These are phyloP conservation scores for Podargus strigoides DNA, from an alignment of 2,797 vertebrate species.

Conservation along the genomic window DNA sequence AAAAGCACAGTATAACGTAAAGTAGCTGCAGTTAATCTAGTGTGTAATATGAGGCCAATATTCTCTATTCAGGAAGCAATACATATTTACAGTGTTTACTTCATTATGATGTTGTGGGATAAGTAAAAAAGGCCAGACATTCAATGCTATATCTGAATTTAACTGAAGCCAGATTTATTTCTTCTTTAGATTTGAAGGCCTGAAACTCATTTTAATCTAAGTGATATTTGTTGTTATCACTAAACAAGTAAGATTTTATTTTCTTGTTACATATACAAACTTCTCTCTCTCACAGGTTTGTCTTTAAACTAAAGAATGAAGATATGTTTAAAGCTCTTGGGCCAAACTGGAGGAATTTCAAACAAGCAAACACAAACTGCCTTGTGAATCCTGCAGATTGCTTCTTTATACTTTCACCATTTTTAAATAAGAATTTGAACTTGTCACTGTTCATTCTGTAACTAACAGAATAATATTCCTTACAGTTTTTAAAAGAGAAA, in stretches of 20 bases:
- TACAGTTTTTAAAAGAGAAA: not conserved
- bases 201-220: conserved; percentile 30
- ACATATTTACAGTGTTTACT: not conserved
- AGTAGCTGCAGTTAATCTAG: not conserved
- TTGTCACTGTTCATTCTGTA: not conserved
- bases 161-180: not conserved
- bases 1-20: not conserved
- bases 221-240: not conserved
- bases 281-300: not conserved
- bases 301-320: not conserved
- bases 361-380: not conserved
- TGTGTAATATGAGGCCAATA: not conserved
- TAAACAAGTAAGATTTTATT: conserved; percentile 33
- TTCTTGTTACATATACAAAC: not conserved
- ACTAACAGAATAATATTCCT: not conserved
- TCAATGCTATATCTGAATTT: not conserved
- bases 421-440: not conserved
- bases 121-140: not conserved
- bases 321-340: not conserved
- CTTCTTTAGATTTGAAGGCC: not conserved
- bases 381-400: not conserved
- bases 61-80: not conserved
- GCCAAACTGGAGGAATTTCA: conserved; percentile 7
- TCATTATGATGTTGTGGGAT: not conserved
- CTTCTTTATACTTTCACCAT: not conserved